A percentile compares a stretch with the other conserved stretches of the same genome.
phyloP scores from a whole-genome alignment of 2,113 vertebrate genomes.

The Chaetodon auriga region DNA sequence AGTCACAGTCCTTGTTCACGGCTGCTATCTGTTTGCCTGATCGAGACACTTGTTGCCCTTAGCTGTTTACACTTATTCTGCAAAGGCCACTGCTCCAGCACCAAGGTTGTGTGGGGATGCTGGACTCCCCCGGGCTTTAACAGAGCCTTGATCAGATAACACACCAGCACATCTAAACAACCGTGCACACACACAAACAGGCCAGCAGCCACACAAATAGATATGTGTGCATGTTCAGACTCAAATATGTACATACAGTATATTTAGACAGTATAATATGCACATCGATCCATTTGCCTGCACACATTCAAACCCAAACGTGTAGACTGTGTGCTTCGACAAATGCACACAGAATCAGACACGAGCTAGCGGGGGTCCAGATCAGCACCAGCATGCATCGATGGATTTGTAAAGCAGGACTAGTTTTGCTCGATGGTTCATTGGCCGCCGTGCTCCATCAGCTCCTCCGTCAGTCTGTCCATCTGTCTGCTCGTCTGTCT shows the following conservation, averaged over 20 bases:
- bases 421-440: slow-evolving; percentile 61
- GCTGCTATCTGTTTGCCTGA: slow-evolving; percentile 75
- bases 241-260: background rate
- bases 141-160: slow-evolving; percentile 70
- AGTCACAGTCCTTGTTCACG: slow-evolving; percentile 69
- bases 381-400: slow-evolving; percentile 60
- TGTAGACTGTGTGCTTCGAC: background rate
- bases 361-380: slow-evolving; percentile 46
- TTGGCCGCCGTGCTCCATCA: slow-evolving; percentile 62
- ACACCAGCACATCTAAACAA: slow-evolving; percentile 36
- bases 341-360: slow-evolving; percentile 31
- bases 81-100: slow-evolving; percentile 64
- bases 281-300: no score
- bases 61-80: slow-evolving; percentile 82
- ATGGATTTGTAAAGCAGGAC: slow-evolving; percentile 56
- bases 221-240: background rate
- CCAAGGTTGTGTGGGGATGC: slow-evolving; percentile 59
- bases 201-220: slow-evolving; percentile 19
- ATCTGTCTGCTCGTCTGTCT: slow-evolving; percentile 63
- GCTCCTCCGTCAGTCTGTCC: slow-evolving; percentile 62
- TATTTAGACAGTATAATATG: background rate
- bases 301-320: slow-evolving; percentile 23
- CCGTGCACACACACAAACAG: slow-evolving; percentile 31
- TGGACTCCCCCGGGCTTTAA: slow-evolving; percentile 39
- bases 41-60: slow-evolving; percentile 70